Percentiles rank a stretch among this genome's conserved stretches.
Evolutionary conservation across 1,140 invertebrate genomes (phyloP).

Genomic region (Mycetomoellerius zeteki): DNA sequence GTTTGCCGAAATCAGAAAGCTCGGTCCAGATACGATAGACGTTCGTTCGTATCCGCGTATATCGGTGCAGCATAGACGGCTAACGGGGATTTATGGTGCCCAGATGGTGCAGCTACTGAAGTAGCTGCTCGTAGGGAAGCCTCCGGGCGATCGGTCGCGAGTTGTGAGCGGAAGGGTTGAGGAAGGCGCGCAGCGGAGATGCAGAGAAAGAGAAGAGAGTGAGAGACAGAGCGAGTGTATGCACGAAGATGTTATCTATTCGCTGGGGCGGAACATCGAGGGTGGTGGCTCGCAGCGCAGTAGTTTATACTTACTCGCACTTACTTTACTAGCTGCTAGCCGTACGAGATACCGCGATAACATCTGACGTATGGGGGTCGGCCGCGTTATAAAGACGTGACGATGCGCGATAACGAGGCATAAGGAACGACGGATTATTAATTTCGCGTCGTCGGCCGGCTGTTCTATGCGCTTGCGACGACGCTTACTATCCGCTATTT

Average conservation of each 20-base stretch:
- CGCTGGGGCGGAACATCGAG: slow-evolving; percentile 80
- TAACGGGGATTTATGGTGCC: slow-evolving; percentile 71
- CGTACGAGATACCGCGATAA: slow-evolving; percentile 77
- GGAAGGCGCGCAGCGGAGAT: slow-evolving; percentile 56
- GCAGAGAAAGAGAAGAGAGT: slow-evolving; percentile 45
- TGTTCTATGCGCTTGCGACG: slow-evolving; percentile 4
- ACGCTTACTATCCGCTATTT: slow-evolving; percentile 12
- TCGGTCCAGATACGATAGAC: neutral
- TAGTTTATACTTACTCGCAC: slow-evolving; percentile 80
- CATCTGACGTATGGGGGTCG: slow-evolving; percentile 77
- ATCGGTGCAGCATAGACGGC: slow-evolving; percentile 67
- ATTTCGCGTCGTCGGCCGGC: slow-evolving; percentile 70
- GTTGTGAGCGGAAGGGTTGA: slow-evolving; percentile 70
- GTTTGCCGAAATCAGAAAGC: slow-evolving; percentile 6
- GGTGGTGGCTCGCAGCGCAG: slow-evolving; percentile 75
- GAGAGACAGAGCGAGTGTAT: slow-evolving; percentile 56
- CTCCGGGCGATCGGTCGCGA: slow-evolving; percentile 73
- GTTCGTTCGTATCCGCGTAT: slow-evolving; percentile 25
- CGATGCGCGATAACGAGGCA: slow-evolving; percentile 78
- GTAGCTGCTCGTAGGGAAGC: slow-evolving; percentile 74
- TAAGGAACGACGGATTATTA: slow-evolving; percentile 78
- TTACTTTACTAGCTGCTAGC: slow-evolving; percentile 80
- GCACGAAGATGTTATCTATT: slow-evolving; percentile 79
- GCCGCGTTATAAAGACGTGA: slow-evolving; percentile 79
- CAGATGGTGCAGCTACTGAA: slow-evolving; percentile 74